Conservation (phyloP, 2,888 invertebrate genomes). For the Pimpla rufipes region DNA sequence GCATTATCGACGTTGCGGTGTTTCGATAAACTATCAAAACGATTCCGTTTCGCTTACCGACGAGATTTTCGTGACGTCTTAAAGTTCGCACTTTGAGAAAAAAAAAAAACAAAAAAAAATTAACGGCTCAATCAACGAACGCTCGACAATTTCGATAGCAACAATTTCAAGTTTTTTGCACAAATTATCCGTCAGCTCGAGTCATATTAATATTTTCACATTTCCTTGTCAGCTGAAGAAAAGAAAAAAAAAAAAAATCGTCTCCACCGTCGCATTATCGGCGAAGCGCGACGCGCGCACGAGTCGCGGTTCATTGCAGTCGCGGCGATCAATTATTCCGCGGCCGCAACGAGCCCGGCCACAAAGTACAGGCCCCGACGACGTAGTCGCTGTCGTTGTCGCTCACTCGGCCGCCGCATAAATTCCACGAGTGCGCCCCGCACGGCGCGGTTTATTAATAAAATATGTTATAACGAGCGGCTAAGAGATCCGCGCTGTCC, state of each 20-base stretch:
- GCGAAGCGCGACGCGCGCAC: not conserved
- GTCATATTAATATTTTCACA: too few relatives aligned
- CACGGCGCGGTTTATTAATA: slow-evolving; percentile 55
- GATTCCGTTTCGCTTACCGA: not conserved
- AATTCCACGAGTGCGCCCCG: slow-evolving; percentile 42
- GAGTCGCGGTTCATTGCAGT: slow-evolving; percentile 31
- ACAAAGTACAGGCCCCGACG: slow-evolving; percentile 50
- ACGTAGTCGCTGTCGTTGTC: slow-evolving; percentile 53
- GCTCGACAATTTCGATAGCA: too few relatives aligned
- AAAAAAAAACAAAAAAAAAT: too few relatives aligned
- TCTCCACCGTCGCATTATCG: too few relatives aligned
- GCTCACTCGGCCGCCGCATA: slow-evolving; percentile 50
- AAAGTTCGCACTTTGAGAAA: too few relatives aligned
- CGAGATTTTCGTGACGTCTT: too few relatives aligned
- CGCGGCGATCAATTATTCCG: slow-evolving; percentile 58
- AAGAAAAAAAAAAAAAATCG: slow-evolving; percentile 23
- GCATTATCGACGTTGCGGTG: not conserved
- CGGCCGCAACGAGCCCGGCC: slow-evolving; percentile 27
- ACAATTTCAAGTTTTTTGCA: too few relatives aligned
- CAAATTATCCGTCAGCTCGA: too few relatives aligned
- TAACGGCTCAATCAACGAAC: too few relatives aligned
- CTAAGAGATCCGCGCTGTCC: slow-evolving; percentile 19
- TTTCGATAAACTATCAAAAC: not conserved
- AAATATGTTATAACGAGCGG: slow-evolving; percentile 60
- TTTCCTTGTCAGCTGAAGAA: too few relatives aligned